Conservation (phyloP, 2,888 invertebrate genomes). For the Atrina japonica region DNA sequence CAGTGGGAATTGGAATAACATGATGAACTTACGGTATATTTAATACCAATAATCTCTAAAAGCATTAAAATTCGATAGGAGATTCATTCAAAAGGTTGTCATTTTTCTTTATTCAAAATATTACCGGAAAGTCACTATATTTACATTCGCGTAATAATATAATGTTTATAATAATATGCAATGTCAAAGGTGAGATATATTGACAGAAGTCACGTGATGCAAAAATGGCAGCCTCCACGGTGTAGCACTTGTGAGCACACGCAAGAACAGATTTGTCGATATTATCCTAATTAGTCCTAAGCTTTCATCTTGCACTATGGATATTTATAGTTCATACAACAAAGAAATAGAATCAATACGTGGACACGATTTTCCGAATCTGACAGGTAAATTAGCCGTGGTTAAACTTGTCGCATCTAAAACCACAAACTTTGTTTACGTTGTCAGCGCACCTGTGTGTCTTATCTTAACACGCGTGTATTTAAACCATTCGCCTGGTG, state of each 20-base stretch:
- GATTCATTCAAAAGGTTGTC: conserved; percentile 13
- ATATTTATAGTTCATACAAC: conserved; percentile 28
- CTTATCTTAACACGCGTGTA: too few relatives aligned
- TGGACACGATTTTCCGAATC: conserved; percentile 52
- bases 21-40: too few relatives aligned
- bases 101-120: background rate
- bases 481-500: too few relatives aligned
- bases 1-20: too few relatives aligned
- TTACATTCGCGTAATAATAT: conserved; percentile 28
- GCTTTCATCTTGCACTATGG: conserved; percentile 6
- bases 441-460: conserved; percentile 12
- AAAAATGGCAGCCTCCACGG: conserved; percentile 58
- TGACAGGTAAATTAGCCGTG: conserved; percentile 48
- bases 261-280: too few relatives aligned
- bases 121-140: background rate
- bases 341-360: conserved; percentile 37
- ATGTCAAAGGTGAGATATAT: conserved; percentile 19
- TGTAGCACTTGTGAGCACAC: background rate
- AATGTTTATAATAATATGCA: conserved; percentile 7
- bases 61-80: too few relatives aligned
- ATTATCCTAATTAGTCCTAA: too few relatives aligned
- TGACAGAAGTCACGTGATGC: conserved; percentile 31
- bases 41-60: too few relatives aligned
- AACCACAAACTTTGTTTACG: conserved; percentile 8
- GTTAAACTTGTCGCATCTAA: background rate